A percentile compares a stretch with the other conserved stretches of the same genome.
Conservation (phyloP, 1,140 invertebrate genomes). For the Tachypleus tridentatus region DNA sequence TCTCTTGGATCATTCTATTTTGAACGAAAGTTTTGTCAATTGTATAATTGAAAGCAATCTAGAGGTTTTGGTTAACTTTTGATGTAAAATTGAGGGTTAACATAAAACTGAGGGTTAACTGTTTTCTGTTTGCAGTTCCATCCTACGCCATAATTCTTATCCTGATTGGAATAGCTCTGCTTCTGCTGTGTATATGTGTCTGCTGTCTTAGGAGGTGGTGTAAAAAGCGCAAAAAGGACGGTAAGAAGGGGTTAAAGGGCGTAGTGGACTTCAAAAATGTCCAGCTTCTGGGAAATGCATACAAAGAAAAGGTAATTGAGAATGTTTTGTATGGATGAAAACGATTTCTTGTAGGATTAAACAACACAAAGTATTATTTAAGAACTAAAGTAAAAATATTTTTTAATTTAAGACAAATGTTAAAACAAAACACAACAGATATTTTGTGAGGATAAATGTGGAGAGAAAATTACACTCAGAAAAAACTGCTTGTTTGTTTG, state of each 20-base stretch:
- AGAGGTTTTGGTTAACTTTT: not conserved
- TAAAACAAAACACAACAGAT: no score
- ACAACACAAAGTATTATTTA: no score
- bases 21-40: no score
- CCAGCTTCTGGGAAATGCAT: constrained; percentile 83
- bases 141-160: constrained; percentile 58
- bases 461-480: no score
- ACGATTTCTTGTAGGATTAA: no score
- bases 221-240: constrained; percentile 88
- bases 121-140: constrained; percentile 35
- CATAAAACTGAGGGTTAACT: not conserved
- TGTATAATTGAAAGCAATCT: not conserved
- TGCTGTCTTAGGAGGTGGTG: constrained; percentile 92
- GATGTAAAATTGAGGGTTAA: not conserved
- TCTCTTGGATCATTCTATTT: no score
- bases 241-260: constrained; percentile 88
- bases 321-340: no score
- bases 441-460: no score
- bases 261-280: constrained; percentile 91
- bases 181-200: constrained; percentile 78
- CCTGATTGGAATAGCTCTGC: constrained; percentile 50
- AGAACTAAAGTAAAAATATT: no score
- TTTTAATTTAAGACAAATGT: no score
- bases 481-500: no score
- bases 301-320: constrained; percentile 84